Conservation (phyloP, 2,113 vertebrate genomes). For the Solenodon paradoxus region DNA sequence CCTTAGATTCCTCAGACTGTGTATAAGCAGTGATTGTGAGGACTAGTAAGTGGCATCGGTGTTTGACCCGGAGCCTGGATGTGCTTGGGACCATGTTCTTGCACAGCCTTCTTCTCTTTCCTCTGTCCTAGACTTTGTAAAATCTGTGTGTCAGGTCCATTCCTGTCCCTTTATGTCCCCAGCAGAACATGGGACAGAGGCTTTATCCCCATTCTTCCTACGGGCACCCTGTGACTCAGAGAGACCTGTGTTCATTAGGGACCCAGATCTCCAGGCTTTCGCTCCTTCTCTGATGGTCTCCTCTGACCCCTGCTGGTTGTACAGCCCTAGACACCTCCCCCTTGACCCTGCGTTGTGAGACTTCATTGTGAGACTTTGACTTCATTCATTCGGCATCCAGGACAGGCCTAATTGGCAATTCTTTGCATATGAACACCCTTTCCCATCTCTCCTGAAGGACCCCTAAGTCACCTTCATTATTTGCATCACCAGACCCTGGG, state of each 20-base stretch:
- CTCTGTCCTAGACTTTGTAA: not conserved
- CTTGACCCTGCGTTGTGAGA: not conserved
- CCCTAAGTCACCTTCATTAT: not conserved
- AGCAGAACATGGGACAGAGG: too few species aligned
- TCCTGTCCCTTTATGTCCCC: not conserved
- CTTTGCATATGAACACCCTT: not conserved
- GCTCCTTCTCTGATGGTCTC: not conserved
- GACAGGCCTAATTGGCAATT: not conserved
- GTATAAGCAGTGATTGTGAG: not conserved
- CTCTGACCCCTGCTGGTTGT: not conserved
- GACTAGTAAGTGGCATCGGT: too few species aligned
- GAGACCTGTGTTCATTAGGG: not conserved
- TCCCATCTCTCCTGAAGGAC: not conserved
- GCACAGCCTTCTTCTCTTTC: not conserved
- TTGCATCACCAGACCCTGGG: not conserved
- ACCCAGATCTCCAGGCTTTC: not conserved
- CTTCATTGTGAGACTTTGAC: not conserved
- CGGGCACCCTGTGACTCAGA: not conserved
- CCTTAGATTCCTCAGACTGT: too few species aligned
- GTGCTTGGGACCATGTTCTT: not conserved
- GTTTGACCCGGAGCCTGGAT: not conserved
- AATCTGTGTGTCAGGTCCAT: not conserved
- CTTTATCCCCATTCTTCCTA: not conserved
- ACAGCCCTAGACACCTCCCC: not conserved
- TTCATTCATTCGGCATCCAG: not conserved